Percentiles rank a stretch among this genome's conserved stretches.
These are phyloP conservation scores for Zaprionus ghesquierei DNA, from an alignment of 1,140 invertebrate species.

Conservation along the genomic window DNA sequence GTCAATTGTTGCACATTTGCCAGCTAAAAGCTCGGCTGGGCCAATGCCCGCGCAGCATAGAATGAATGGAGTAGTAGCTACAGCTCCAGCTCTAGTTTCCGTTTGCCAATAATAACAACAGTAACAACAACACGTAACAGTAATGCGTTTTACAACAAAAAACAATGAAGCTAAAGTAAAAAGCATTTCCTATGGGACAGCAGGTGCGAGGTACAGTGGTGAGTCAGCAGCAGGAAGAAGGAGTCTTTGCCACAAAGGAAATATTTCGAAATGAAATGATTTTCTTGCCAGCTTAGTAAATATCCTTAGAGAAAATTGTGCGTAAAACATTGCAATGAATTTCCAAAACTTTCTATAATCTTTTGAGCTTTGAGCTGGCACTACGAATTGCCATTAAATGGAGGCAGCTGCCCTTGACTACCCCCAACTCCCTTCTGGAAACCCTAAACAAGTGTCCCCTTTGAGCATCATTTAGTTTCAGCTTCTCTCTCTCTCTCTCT, in stretches of 20 bases:
- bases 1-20: conserved; percentile 78
- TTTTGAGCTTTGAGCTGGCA: no score
- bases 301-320: no score
- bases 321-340: not conserved
- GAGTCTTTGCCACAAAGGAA: no score
- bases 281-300: no score
- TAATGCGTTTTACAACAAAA: conserved; percentile 23
- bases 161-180: conserved; percentile 25
- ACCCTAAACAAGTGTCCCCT: not conserved
- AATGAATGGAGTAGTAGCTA: not conserved
- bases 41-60: conserved; percentile 51
- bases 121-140: no score
- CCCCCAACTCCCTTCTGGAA: no score
- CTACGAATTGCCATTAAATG: not conserved
- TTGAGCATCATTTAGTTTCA: conserved; percentile 56
- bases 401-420: not conserved
- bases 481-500: not conserved
- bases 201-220: not conserved
- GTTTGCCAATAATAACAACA: conserved; percentile 12
- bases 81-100: conserved; percentile 33
- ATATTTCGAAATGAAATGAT: no score
- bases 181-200: conserved; percentile 20
- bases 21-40: conserved; percentile 45
- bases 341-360: not conserved
- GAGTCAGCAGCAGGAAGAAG: not conserved